phyloP scores from a whole-genome alignment of 2,888 invertebrate genomes.

The Globia sparganii region DNA sequence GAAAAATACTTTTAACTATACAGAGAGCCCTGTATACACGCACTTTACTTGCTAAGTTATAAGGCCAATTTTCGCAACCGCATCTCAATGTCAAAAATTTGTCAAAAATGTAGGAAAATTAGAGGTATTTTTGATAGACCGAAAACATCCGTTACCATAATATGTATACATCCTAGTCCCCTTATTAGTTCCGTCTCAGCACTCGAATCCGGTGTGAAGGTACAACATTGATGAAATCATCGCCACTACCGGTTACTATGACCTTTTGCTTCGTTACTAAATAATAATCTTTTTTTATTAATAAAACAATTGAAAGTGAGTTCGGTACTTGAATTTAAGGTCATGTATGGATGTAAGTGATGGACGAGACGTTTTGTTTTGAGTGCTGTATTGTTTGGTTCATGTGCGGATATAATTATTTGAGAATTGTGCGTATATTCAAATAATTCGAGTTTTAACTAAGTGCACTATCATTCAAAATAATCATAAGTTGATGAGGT shows the following conservation, averaged over 20 bases:
- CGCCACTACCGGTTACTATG: conserved; percentile 78
- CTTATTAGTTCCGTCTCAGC: conserved; percentile 44
- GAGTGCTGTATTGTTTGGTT: conserved; percentile 49
- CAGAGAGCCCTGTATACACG: not conserved
- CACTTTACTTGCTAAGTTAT: not conserved
- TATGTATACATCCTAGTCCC: conserved; percentile 20
- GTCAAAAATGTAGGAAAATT: no score
- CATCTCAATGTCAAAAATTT: no score
- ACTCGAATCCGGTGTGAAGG: conserved; percentile 49
- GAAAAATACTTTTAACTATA: not conserved
- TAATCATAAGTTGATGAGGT: not conserved
- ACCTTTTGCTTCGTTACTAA: conserved; percentile 81
- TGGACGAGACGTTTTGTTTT: conserved; percentile 55
- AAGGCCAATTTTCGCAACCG: no score
- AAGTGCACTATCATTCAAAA: not conserved
- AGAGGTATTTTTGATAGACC: no score
- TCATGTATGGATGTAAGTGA: conserved; percentile 68
- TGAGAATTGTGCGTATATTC: not conserved
- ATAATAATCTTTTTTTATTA: conserved; percentile 68
- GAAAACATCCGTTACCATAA: conserved; percentile 18
- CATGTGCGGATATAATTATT: conserved; percentile 14
- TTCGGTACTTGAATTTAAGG: conserved; percentile 77
- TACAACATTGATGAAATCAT: conserved; percentile 75
- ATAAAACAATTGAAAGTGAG: conserved; percentile 88
- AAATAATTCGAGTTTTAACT: not conserved